Percentiles rank a stretch among this genome's conserved stretches.
Conservation (phyloP, 2,797 vertebrate genomes). For the Uromys caudimaculatus region DNA sequence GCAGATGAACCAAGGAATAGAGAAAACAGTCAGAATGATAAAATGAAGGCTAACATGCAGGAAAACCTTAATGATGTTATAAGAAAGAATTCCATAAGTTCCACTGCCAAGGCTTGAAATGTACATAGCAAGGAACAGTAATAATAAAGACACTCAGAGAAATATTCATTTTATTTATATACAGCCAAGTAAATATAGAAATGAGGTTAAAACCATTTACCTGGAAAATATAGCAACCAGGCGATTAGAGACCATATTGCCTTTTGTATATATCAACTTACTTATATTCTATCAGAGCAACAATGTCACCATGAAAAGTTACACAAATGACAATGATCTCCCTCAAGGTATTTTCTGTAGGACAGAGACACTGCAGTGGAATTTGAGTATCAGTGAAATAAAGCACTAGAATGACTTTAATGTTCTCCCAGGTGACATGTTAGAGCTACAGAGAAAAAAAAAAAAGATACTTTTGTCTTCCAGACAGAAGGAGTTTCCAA, state of each 20-base stretch:
- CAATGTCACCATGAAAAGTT: not conserved
- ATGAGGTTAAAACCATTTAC: not conserved
- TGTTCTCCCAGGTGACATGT: no score
- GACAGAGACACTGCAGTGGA: not conserved
- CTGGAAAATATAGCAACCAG: not conserved
- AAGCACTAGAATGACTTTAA: not conserved
- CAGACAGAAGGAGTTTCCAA: not conserved
- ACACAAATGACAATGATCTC: not conserved
- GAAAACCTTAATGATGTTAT: not conserved
- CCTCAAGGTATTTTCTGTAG: not conserved
- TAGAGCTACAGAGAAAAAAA: not conserved
- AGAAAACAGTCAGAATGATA: not conserved
- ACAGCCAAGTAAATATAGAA: not conserved
- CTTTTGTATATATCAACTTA: not conserved
- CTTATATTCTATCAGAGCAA: not conserved
- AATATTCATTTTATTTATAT: not conserved
- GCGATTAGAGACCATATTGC: not conserved
- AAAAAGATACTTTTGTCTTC: not conserved
- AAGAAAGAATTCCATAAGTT: not conserved
- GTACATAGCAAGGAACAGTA: not conserved
- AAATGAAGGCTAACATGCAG: not conserved
- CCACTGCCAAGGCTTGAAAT: not conserved
- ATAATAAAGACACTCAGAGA: not conserved
- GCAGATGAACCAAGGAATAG: not conserved
- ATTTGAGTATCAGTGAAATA: not conserved